Conservation (phyloP, 2,888 invertebrate genomes). For the Eulithis prunata region DNA sequence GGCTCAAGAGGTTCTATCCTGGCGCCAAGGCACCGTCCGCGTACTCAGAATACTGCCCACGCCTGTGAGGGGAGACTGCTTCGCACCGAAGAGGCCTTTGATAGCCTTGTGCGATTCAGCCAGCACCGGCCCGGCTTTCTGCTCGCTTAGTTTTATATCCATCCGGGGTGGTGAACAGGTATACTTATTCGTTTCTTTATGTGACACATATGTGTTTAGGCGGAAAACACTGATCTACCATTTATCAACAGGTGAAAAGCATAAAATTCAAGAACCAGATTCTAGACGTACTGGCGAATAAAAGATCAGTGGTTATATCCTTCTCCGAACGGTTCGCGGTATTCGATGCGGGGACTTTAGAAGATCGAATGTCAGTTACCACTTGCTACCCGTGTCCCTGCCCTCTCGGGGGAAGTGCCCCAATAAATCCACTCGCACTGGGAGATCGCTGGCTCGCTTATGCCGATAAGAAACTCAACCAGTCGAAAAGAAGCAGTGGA, state of each 20-base stretch:
- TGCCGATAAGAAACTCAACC: constrained; percentile 93
- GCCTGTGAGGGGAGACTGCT: constrained; percentile 90
- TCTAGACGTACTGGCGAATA: constrained; percentile 94
- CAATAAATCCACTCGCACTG: constrained; percentile 92
- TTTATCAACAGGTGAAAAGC: constrained; percentile 87
- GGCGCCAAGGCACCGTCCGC: constrained; percentile 95
- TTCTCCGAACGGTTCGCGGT: constrained; percentile 96
- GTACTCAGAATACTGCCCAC: constrained; percentile 93
- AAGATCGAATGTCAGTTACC: constrained; percentile 93
- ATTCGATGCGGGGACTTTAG: constrained; percentile 94
- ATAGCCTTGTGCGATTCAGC: constrained; percentile 95
- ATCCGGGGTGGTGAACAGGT: constrained; percentile 92
- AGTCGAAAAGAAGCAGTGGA: constrained; percentile 91
- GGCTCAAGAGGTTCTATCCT: constrained; percentile 96
- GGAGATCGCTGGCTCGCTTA: constrained; percentile 94
- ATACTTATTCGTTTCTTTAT: constrained; percentile 8
- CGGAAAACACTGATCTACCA: background rate
- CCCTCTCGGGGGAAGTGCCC: constrained; percentile 79
- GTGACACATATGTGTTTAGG: background rate
- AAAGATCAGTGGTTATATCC: constrained; percentile 93
- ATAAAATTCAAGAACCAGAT: constrained; percentile 97
- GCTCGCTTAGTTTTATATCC: constrained; percentile 93
- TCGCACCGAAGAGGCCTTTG: constrained; percentile 92
- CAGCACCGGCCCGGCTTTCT: constrained; percentile 90
- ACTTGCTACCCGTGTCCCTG: constrained; percentile 96